phyloP scores from a whole-genome alignment of 2,888 invertebrate genomes.

The Synanthedon andrenaeformis region DNA sequence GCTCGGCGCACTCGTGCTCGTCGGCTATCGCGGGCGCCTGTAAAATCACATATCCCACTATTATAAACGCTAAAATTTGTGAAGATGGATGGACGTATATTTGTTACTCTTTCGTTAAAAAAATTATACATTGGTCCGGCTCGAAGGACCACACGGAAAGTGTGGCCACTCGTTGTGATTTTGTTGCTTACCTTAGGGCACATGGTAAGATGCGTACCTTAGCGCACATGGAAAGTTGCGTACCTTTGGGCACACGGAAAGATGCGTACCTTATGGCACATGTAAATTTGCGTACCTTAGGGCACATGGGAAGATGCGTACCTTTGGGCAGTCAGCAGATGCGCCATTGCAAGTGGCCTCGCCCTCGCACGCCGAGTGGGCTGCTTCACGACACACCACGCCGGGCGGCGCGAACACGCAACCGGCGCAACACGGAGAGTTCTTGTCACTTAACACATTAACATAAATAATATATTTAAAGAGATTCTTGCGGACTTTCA shows the following conservation, averaged over 20 bases:
- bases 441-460: conserved; percentile 81
- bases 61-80: too few relatives aligned
- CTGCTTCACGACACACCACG: conserved; percentile 90
- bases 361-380: conserved; percentile 92
- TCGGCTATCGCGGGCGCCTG: conserved; percentile 89
- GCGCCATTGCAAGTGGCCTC: conserved; percentile 89
- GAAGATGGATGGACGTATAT: too few relatives aligned
- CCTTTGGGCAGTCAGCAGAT: conserved; percentile 63
- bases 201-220: too few relatives aligned
- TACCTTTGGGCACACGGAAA: too few relatives aligned
- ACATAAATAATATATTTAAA: conserved; percentile 1
- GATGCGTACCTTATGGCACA: too few relatives aligned
- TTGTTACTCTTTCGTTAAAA: not conserved
- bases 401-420: conserved; percentile 88
- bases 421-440: conserved; percentile 94
- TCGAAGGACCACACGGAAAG: too few relatives aligned
- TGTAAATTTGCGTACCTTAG: too few relatives aligned
- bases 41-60: too few relatives aligned
- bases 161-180: too few relatives aligned
- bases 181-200: too few relatives aligned
- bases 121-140: too few relatives aligned
- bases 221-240: too few relatives aligned
- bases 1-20: conserved; percentile 89
- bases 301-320: conserved; percentile 7
- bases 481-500: not conserved